Conservation (phyloP, 2,888 invertebrate genomes). For the Clepsis dumicolana region DNA sequence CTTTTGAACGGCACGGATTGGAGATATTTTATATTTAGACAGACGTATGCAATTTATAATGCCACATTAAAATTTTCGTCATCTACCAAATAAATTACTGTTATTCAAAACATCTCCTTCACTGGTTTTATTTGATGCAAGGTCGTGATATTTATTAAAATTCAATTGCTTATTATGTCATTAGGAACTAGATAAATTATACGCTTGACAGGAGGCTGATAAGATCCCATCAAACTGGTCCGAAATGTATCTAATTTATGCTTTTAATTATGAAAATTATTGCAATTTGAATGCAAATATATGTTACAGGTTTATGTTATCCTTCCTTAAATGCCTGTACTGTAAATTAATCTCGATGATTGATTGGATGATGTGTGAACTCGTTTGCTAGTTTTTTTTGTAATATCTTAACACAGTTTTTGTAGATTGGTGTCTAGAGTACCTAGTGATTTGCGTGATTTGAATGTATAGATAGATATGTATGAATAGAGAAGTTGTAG, state of each 20-base stretch:
- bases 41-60: slow-evolving; percentile 34
- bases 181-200: slow-evolving; percentile 41
- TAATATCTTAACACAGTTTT: background rate
- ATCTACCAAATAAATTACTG: slow-evolving; percentile 42
- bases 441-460: background rate
- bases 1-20: slow-evolving; percentile 29
- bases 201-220: slow-evolving; percentile 24
- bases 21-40: background rate
- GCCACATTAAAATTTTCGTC: slow-evolving; percentile 37
- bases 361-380: background rate
- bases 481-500: background rate
- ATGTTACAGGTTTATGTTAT: background rate
- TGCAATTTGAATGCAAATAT: slow-evolving; percentile 31
- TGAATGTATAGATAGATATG: too few relatives aligned
- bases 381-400: background rate
- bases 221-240: slow-evolving; percentile 33
- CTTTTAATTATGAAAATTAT: slow-evolving; percentile 36
- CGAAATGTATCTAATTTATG: slow-evolving; percentile 26
- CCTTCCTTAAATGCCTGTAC: slow-evolving; percentile 12
- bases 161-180: slow-evolving; percentile 40
- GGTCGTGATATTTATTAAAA: slow-evolving; percentile 32
- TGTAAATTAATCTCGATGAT: background rate
- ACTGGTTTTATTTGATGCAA: slow-evolving; percentile 41
- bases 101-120: slow-evolving; percentile 33
- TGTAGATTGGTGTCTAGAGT: background rate